A percentile compares a stretch with the other conserved stretches of the same genome.
These are phyloP conservation scores for Stictonetta naevosa DNA, from an alignment of 2,113 vertebrate genomes.

Conservation along the genomic window DNA sequence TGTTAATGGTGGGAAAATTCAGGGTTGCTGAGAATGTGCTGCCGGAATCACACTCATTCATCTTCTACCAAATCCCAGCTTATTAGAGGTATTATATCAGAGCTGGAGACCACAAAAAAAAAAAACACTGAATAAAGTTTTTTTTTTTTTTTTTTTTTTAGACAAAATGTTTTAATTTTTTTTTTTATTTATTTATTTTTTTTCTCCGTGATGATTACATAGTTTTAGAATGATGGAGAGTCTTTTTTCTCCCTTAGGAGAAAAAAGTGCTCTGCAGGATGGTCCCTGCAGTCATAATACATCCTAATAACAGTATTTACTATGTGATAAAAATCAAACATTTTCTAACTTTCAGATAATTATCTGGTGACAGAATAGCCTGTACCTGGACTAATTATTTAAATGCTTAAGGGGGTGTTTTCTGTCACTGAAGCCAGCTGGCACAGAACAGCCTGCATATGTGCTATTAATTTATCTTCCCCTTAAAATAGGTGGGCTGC, in stretches of 20 bases:
- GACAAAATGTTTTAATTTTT: background rate
- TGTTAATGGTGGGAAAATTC: background rate
- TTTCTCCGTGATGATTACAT: background rate
- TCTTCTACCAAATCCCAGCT: background rate
- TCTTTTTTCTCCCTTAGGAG: too few relatives aligned
- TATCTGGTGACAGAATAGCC: background rate
- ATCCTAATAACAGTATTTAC: background rate
- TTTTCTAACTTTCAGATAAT: background rate
- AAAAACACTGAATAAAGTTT: background rate
- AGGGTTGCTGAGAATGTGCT: background rate
- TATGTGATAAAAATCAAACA: background rate
- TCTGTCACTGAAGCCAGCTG: background rate
- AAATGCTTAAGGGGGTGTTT: background rate
- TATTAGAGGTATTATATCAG: background rate
- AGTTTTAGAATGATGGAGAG: background rate
- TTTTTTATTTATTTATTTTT: too few relatives aligned
- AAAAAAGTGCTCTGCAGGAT: background rate
- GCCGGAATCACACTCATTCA: background rate
- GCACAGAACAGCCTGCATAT: background rate
- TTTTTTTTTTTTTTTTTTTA: background rate
- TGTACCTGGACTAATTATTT: background rate
- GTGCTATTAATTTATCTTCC: background rate
- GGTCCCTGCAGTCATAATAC: background rate
- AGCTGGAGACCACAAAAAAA: background rate
- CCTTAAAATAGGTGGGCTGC: background rate